Evolutionary conservation across 2,113 vertebrate species (phyloP).

Genomic region (Atherinomorus stipes): DNA sequence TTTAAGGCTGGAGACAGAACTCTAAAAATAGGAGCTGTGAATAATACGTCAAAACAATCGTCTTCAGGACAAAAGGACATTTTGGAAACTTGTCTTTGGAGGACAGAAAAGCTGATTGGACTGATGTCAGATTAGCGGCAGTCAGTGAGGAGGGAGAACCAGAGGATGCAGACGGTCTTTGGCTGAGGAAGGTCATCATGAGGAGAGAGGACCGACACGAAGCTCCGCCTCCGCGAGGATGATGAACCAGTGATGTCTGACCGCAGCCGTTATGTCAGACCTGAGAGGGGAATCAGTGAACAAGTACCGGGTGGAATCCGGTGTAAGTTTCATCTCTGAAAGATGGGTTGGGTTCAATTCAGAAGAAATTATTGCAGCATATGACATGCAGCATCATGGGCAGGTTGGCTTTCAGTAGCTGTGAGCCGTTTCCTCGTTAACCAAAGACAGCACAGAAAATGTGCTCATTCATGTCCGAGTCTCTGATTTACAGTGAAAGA

Average conservation of each 20-base stretch:
- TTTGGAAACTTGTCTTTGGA: conserved; percentile 21
- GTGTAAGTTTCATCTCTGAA: too few species aligned
- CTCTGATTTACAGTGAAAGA: too few species aligned
- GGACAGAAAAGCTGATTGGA: conserved; percentile 40
- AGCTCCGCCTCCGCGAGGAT: neutral
- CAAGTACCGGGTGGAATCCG: too few species aligned
- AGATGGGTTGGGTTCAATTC: too few species aligned
- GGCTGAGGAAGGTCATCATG: conserved; percentile 22
- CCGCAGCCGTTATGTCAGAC: too few species aligned
- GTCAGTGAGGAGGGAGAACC: neutral
- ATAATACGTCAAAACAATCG: conserved; percentile 55
- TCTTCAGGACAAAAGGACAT: conserved; percentile 54
- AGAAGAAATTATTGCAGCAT: too few species aligned
- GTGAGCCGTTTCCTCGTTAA: too few species aligned
- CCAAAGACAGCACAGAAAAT: too few species aligned
- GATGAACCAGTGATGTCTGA: neutral
- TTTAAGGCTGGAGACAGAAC: conserved; percentile 44
- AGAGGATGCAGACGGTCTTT: neutral
- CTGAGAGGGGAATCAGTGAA: too few species aligned
- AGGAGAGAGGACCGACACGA: neutral
- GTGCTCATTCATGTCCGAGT: too few species aligned
- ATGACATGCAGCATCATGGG: too few species aligned
- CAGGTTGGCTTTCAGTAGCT: too few species aligned
- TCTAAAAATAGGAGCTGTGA: conserved; percentile 67
- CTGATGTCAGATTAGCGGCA: conserved; percentile 28